Conservation (phyloP, 2,797 vertebrate species). For the Pteronotus mesoamericanus region DNA sequence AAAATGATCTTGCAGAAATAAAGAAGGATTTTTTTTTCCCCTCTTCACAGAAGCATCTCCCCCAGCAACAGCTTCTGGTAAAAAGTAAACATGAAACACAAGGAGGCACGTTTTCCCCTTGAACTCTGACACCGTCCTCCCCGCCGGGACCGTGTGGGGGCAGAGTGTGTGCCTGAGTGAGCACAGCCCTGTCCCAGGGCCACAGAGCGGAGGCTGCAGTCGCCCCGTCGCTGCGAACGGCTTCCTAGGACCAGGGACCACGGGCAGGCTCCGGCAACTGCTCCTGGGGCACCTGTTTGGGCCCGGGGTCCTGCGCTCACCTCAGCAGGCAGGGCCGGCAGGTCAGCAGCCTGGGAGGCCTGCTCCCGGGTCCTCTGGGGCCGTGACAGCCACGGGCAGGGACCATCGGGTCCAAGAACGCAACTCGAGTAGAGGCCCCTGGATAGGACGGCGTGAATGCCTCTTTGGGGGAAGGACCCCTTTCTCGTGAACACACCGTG, state of each 20-base stretch:
- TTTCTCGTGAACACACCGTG: not conserved
- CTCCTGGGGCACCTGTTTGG: fast-evolving
- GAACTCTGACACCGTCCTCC: not conserved
- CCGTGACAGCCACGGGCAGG: not conserved
- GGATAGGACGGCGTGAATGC: not conserved
- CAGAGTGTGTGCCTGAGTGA: constrained; percentile 22
- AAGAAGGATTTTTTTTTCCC: not conserved
- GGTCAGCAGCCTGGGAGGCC: not conserved
- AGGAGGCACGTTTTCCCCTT: not conserved
- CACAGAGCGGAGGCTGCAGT: not conserved
- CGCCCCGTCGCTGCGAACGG: not conserved
- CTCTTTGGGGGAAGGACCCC: not conserved
- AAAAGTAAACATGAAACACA: constrained; percentile 34
- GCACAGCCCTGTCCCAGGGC: constrained; percentile 1
- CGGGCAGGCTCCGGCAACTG: not conserved
- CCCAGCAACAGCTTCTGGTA: not conserved
- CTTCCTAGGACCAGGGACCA: not conserved
- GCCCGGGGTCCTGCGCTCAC: not conserved
- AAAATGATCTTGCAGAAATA: not conserved
- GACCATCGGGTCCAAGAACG: not conserved
- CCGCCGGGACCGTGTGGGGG: not conserved
- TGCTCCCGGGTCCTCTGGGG: not conserved
- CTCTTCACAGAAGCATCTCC: not conserved
- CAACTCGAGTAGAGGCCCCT: not conserved
- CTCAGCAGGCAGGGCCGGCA: too few relatives aligned